Percentiles rank a stretch among this genome's conserved stretches.
Conservation (phyloP, 2,797 vertebrate genomes). For the Petrocephalus schoutedeni region DNA sequence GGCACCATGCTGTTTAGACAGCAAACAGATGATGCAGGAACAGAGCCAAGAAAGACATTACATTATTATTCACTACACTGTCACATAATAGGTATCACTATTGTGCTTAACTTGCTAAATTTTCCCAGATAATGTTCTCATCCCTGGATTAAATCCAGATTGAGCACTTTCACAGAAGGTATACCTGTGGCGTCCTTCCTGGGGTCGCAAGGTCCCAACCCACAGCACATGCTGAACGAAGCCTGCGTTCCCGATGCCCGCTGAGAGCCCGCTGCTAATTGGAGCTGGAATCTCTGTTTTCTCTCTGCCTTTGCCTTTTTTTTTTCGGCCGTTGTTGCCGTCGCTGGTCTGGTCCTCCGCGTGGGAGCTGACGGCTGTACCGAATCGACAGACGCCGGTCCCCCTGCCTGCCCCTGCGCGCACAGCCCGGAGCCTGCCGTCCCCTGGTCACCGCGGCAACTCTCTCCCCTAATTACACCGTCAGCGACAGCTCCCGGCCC, state of each 20-base stretch:
- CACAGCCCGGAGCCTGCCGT: neutral
- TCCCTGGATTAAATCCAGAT: constrained; percentile 6
- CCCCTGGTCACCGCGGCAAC: neutral
- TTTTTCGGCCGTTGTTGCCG: neutral
- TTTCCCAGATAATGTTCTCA: neutral
- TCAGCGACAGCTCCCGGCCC: neutral
- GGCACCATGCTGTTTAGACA: neutral
- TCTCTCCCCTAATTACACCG: neutral
- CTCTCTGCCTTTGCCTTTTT: neutral
- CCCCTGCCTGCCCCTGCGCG: neutral
- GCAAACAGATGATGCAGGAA: neutral
- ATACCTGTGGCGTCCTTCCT: neutral
- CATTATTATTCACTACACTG: neutral
- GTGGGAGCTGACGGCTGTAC: neutral
- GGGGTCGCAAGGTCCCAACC: neutral
- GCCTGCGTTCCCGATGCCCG: neutral
- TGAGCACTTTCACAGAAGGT: neutral
- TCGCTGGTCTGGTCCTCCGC: neutral
- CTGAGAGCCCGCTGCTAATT: constrained; percentile 13
- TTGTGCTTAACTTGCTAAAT: neutral
- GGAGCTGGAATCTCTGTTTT: constrained; percentile 10
- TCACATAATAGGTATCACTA: neutral
- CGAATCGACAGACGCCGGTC: neutral
- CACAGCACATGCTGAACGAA: neutral
- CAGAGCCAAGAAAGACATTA: neutral